A percentile compares a stretch with the other conserved stretches of the same genome.
These are phyloP conservation scores for Melanaphis sacchari DNA, from an alignment of 1,140 invertebrate species.

Conservation along the genomic window DNA sequence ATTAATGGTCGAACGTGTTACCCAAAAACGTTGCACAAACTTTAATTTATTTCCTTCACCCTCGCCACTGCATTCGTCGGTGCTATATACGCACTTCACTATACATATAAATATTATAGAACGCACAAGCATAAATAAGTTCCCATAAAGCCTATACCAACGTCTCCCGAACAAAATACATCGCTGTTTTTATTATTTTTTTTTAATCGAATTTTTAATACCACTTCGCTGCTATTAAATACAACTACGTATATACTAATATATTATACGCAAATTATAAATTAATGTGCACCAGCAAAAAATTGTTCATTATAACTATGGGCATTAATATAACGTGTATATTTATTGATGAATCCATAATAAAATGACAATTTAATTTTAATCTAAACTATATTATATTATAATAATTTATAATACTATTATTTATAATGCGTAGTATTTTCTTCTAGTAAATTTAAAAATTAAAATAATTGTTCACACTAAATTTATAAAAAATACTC, in stretches of 20 bases:
- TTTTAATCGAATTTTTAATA: constrained; percentile 47
- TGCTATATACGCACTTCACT: constrained; percentile 32
- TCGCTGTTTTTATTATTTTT: background rate
- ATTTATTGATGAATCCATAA: background rate
- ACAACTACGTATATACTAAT: no score
- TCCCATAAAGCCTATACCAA: constrained; percentile 14
- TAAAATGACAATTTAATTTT: background rate
- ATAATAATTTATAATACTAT: background rate
- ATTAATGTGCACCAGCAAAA: background rate
- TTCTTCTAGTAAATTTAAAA: background rate
- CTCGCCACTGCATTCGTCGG: background rate
- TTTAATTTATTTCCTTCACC: constrained; percentile 50
- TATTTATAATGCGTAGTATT: background rate
- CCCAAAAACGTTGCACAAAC: constrained; percentile 51
- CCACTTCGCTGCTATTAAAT: background rate
- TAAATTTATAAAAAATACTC: background rate
- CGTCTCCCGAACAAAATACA: background rate
- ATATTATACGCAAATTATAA: background rate
- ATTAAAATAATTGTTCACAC: background rate
- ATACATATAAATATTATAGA: constrained; percentile 1
- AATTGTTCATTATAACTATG: background rate
- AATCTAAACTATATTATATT: background rate
- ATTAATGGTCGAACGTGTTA: constrained; percentile 55
- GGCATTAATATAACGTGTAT: background rate
- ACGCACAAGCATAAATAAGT: constrained; percentile 48